phyloP scores from a whole-genome alignment of 2,888 invertebrate genomes.

The Spisula subtruncata region DNA sequence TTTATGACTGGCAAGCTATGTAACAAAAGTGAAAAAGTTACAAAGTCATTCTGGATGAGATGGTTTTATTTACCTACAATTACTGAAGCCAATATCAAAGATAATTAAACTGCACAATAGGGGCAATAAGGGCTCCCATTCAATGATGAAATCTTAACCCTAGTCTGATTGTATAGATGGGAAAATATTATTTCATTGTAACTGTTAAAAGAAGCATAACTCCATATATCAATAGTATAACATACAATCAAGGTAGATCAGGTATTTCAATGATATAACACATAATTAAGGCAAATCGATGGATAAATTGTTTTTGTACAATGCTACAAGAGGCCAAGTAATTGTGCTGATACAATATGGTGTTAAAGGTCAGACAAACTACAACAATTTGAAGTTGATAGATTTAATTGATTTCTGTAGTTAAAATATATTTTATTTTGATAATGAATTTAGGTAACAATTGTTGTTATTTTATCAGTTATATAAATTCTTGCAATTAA shows the following conservation, averaged over 20 bases:
- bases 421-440: background rate
- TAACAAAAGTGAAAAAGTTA: slow-evolving; percentile 5
- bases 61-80: background rate
- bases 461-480: background rate
- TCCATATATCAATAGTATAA: background rate
- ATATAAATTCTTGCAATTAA: too few relatives aligned
- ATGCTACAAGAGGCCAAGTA: background rate
- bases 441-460: background rate
- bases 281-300: background rate
- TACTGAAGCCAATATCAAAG: background rate
- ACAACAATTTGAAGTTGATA: background rate
- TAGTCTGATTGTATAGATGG: background rate
- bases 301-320: slow-evolving; percentile 8
- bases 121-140: background rate
- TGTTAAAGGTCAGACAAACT: background rate
- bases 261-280: background rate
- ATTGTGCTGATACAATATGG: background rate
- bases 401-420: background rate
- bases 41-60: background rate
- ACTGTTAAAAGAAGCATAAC: slow-evolving; percentile 11
- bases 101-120: background rate
- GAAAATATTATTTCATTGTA: slow-evolving; percentile 19
- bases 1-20: background rate
- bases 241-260: background rate
- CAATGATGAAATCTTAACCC: background rate